Conservation (phyloP, 2,888 invertebrate genomes). For the Criorhina ranunculi region DNA sequence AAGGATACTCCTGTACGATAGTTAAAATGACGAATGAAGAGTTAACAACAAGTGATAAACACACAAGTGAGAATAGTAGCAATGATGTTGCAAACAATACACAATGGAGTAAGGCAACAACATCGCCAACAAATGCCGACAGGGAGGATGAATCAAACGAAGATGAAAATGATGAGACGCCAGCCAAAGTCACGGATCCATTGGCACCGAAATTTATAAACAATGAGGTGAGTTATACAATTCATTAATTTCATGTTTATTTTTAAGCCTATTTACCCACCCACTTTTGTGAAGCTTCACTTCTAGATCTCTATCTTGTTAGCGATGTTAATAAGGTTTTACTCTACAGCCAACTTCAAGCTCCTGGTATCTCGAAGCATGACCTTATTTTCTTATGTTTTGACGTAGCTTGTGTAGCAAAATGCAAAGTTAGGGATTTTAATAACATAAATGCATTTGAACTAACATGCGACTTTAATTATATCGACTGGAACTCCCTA, state of each 20-base stretch:
- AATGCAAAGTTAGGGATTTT: too few species aligned
- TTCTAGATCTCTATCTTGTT: too few species aligned
- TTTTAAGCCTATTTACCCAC: too few species aligned
- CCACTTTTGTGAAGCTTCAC: too few species aligned
- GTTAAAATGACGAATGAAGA: conserved; percentile 77
- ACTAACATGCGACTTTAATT: too few species aligned
- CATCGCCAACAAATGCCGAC: conserved; percentile 52
- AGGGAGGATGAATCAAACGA: conserved; percentile 81
- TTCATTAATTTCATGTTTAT: not conserved
- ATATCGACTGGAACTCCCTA: too few species aligned
- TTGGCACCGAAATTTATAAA: conserved; percentile 82
- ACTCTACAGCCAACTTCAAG: too few species aligned
- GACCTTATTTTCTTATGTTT: too few species aligned
- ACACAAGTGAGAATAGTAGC: conserved; percentile 47
- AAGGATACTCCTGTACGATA: conserved; percentile 13
- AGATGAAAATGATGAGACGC: conserved; percentile 81
- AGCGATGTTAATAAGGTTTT: too few species aligned
- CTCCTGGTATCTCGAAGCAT: too few species aligned
- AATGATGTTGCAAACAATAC: conserved; percentile 73
- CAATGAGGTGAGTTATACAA: conserved; percentile 81
- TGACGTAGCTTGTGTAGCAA: too few species aligned
- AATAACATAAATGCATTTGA: too few species aligned
- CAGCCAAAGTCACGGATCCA: conserved; percentile 83
- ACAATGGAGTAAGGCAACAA: conserved; percentile 52
- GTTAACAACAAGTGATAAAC: conserved; percentile 64